Percentiles rank a stretch among this genome's conserved stretches.
phyloP scores from a whole-genome alignment of 2,797 vertebrate species.

The Diplodus sargus region DNA sequence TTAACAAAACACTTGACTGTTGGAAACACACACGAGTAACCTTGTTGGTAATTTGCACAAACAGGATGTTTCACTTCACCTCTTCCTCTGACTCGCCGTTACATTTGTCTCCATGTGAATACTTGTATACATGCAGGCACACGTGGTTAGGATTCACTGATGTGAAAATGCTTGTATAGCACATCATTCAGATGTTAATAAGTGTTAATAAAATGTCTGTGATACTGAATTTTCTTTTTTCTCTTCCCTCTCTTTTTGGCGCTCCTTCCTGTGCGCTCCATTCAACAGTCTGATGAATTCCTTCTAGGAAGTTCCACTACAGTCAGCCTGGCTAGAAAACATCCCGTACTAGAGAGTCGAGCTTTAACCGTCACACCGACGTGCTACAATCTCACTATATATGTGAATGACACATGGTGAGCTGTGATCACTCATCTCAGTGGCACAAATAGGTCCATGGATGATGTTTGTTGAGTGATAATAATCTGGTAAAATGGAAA shows the following conservation, averaged over 20 bases:
- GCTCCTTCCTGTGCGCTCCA: constrained; percentile 3
- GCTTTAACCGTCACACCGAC: not conserved
- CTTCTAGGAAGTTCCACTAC: too few species aligned
- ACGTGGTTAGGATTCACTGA: not conserved
- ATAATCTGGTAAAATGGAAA: not conserved
- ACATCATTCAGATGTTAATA: not conserved
- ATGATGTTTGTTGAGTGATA: not conserved
- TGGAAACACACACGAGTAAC: not conserved
- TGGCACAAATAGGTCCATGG: not conserved
- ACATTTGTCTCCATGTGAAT: not conserved
- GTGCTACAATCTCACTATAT: constrained; percentile 34
- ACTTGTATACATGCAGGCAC: not conserved
- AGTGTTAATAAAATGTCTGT: not conserved
- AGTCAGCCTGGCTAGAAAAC: constrained; percentile 35
- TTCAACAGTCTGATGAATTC: constrained; percentile 36
- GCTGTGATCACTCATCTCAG: not conserved
- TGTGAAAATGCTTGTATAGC: not conserved
- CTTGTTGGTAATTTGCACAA: constrained; percentile 3
- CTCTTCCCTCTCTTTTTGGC: not conserved
- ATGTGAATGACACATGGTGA: not conserved
- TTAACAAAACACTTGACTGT: too few species aligned
- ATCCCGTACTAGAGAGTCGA: constrained; percentile 5
- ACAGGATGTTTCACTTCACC: constrained; percentile 30
- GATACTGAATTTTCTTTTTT: not conserved
- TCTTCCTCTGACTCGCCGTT: not conserved